Conservation (phyloP, 2,113 vertebrate genomes). For the Petrocephalus zakoni region DNA sequence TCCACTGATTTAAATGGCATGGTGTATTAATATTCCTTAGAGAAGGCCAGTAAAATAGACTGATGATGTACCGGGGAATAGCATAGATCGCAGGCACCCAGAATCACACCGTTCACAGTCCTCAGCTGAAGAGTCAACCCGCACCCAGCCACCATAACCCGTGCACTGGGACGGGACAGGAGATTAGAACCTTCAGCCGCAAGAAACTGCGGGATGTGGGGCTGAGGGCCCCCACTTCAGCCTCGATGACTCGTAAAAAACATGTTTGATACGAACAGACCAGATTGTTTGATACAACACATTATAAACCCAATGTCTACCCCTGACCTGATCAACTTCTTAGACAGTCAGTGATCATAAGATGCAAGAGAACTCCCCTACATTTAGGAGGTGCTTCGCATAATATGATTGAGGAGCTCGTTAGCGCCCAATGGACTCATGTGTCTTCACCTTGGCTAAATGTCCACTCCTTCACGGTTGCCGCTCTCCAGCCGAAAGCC, state of each 20-base stretch:
- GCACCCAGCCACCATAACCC: not conserved
- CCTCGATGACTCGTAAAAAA: not conserved
- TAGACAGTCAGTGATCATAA: not conserved
- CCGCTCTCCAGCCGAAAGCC: not conserved
- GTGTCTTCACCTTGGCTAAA: not conserved
- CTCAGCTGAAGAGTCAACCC: not conserved
- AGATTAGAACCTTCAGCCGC: too few relatives aligned
- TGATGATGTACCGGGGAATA: not conserved
- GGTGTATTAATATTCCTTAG: not conserved
- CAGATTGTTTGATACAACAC: not conserved
- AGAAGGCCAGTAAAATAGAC: not conserved
- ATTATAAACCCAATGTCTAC: not conserved
- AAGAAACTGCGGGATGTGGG: not conserved
- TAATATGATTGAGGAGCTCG: not conserved
- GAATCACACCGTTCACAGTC: not conserved
- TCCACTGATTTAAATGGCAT: not conserved
- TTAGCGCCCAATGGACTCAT: too few relatives aligned
- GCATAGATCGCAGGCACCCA: not conserved
- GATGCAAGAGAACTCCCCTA: not conserved
- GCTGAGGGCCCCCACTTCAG: not conserved
- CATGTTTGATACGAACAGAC: not conserved
- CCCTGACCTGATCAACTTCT: not conserved
- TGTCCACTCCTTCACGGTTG: not conserved
- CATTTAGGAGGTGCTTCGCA: not conserved
- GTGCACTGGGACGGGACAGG: too few relatives aligned